Base-by-base conservation (phyloP, 2,797 vertebrate species). In the Tokudaia muenninki region DNA sequence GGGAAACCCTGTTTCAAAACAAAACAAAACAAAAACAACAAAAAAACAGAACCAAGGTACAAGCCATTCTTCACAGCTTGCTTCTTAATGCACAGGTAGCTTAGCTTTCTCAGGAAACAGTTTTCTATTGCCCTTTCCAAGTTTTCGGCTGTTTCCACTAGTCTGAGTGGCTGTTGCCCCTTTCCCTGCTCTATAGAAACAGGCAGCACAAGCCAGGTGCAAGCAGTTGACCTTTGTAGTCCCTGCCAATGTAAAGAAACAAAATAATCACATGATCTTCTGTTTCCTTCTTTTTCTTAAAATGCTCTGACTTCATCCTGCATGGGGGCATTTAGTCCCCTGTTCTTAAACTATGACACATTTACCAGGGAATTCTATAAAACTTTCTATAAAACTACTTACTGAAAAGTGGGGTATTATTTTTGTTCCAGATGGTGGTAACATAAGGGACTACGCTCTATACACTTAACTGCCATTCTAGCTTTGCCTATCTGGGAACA, bases 181-280 rank as follows among this genome's bases (percentile, higher is more conserved):
- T 95, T 83, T 79, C 31, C 65, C 65, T 93, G 88, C 9, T 95
- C 57, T n/a, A 61, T 59, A 87, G 96, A 96, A 87, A 94, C 14
- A 87, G 6, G 34, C 37, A 93, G 86, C 63, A 94, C 63, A 83
- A 0, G 16, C 61, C 74, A 93, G 34, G 59, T 0, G 12, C 70
- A 87, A 87, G 89, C 83, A 50, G 87, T 78, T 95, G 86, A 83
- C 94, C 55, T 96, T 86, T 92, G 78, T 77, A 63, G 82, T 95
- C 67, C 77, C 21, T 83, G 84, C 22, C 74, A 94, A 72, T 57
- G 91, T 29, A 92, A 87, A 96, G 95, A 87, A 22, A 74, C 16
- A 83, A 83, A 93, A 90, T 8, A 84, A 67, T 47, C n/a, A 92
- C 26, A 82, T 31, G n/a, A 91, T 26, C 78, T 79, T 67, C 47